Percentiles rank a stretch among this genome's conserved stretches.
Evolutionary conservation across 2,888 invertebrate genomes (phyloP).

Genomic region (Hypena proboscidalis): DNA sequence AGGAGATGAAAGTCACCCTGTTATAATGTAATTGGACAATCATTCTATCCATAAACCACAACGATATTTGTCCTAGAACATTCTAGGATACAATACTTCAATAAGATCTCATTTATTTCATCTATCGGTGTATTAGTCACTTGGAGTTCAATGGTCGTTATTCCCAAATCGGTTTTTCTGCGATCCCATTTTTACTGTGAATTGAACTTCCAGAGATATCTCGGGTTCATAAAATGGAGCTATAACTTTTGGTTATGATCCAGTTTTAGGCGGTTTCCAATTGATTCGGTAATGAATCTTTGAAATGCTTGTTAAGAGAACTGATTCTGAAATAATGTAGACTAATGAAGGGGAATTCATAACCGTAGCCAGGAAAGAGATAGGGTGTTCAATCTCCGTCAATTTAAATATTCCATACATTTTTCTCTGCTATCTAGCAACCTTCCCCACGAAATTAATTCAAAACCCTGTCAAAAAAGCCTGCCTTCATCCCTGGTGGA

Average conservation of each 20-base stretch:
- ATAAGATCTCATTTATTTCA: constrained; percentile 26
- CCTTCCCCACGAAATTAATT: no score
- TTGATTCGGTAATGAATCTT: constrained; percentile 18
- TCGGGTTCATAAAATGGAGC: constrained; percentile 39
- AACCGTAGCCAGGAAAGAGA: no score
- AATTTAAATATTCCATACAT: no score
- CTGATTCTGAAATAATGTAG: neutral
- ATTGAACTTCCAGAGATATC: constrained; percentile 41
- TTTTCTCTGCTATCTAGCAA: no score
- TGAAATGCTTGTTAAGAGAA: neutral
- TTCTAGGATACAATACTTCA: no score
- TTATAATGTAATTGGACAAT: no score
- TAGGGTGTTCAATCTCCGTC: no score
- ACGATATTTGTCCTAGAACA: no score
- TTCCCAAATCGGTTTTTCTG: constrained; percentile 32
- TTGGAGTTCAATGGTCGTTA: constrained; percentile 28
- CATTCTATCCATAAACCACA: no score
- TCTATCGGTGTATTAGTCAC: constrained; percentile 10
- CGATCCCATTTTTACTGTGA: constrained; percentile 37
- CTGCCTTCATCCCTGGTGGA: no score
- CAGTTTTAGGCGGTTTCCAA: constrained; percentile 33
- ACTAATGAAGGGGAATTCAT: neutral
- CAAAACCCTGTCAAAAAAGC: no score
- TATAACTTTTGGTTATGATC: constrained; percentile 38
- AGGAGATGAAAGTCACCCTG: no score